Evolutionary conservation across 2,888 invertebrate genomes (phyloP).

Genomic region (Drosophila greeni): DNA sequence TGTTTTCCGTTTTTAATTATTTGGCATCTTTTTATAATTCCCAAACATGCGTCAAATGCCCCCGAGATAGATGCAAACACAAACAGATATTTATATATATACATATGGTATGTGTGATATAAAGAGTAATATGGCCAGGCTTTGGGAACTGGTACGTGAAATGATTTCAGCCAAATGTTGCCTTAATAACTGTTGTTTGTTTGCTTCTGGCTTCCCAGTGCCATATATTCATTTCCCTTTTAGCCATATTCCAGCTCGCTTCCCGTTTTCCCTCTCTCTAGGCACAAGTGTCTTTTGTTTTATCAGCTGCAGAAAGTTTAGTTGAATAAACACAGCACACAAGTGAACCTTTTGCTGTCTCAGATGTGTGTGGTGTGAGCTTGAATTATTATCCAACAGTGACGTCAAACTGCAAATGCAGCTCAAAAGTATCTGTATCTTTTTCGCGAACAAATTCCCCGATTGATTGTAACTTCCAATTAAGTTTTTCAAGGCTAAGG

Average conservation of each 20-base stretch:
- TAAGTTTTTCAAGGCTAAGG: slow-evolving; percentile 18
- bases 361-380: neutral
- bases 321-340: slow-evolving; percentile 16
- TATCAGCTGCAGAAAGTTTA: slow-evolving; percentile 39
- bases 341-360: neutral
- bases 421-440: slow-evolving; percentile 5
- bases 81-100: neutral
- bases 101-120: neutral
- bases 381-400: slow-evolving; percentile 21
- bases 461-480: slow-evolving; percentile 5
- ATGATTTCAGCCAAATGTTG: slow-evolving; percentile 35
- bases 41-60: slow-evolving; percentile 42
- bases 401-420: slow-evolving; percentile 24
- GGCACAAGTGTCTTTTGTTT: slow-evolving; percentile 33
- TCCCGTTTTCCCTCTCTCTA: slow-evolving; percentile 1
- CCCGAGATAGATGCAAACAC: slow-evolving; percentile 32
- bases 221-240: slow-evolving; percentile 42
- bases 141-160: slow-evolving; percentile 36
- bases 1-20: slow-evolving; percentile 35
- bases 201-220: slow-evolving; percentile 33
- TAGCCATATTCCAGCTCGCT: neutral
- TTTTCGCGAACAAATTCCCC: neutral
- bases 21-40: slow-evolving; percentile 38
- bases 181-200: slow-evolving; percentile 38
- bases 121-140: slow-evolving; percentile 21